phyloP scores from a whole-genome alignment of 2,797 vertebrate genomes.

The Sebastes diaconus region DNA sequence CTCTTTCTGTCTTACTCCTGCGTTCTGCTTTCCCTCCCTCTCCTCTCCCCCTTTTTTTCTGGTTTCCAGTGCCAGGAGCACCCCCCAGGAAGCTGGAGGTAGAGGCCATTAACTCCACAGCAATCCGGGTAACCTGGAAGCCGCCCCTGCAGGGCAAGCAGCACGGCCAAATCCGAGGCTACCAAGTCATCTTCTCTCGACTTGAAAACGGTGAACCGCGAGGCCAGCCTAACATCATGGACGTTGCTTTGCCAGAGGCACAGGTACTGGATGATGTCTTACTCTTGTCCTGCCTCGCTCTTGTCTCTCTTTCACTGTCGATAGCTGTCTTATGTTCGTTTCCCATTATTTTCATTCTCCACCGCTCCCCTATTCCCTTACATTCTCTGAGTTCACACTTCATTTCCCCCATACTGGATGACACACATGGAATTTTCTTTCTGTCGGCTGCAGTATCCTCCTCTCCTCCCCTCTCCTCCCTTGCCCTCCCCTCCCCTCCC shows the following conservation, averaged over 20 bases:
- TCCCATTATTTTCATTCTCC: slow-evolving; percentile 52
- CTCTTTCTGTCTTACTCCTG: neutral
- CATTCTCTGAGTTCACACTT: slow-evolving; percentile 60
- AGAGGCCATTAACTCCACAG: slow-evolving; percentile 91
- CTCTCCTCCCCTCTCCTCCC: neutral
- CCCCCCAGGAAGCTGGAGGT: slow-evolving; percentile 92
- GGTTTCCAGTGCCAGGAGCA: slow-evolving; percentile 85
- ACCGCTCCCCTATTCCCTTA: slow-evolving; percentile 24
- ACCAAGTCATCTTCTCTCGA: slow-evolving; percentile 93
- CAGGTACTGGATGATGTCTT: slow-evolving; percentile 83
- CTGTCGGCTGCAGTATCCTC: slow-evolving; percentile 14
- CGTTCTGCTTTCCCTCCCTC: neutral
- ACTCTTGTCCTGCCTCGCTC: slow-evolving; percentile 18
- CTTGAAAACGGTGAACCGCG: slow-evolving; percentile 91
- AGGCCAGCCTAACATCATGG: slow-evolving; percentile 91
- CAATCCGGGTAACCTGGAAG: slow-evolving; percentile 93
- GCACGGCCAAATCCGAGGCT: slow-evolving; percentile 94
- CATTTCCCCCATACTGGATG: slow-evolving; percentile 40
- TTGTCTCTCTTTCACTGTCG: slow-evolving; percentile 37
- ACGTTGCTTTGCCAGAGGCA: slow-evolving; percentile 92
- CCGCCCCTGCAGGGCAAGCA: slow-evolving; percentile 92
- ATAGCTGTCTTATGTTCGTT: slow-evolving; percentile 43
- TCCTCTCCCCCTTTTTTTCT: neutral
- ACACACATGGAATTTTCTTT: slow-evolving; percentile 54
- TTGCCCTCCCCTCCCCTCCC: neutral